A percentile compares a stretch with the other conserved stretches of the same genome.
Conservation (phyloP, 2,888 invertebrate species). For the Blastobasis lacticolella region DNA sequence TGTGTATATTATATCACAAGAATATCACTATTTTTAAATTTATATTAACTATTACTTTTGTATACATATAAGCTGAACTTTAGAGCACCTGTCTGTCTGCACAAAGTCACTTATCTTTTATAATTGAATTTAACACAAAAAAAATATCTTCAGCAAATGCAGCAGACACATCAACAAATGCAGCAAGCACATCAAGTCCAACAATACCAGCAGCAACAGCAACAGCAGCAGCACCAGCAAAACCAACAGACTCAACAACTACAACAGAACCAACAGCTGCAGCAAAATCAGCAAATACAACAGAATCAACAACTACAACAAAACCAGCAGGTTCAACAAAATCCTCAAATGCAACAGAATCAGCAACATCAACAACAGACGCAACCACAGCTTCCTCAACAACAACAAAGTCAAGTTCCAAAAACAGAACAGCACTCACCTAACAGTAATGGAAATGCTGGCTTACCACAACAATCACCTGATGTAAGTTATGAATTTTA, state of each 20-base stretch:
- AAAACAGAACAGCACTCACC: constrained; percentile 67
- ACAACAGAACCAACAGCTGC: constrained; percentile 45
- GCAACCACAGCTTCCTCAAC: constrained; percentile 47
- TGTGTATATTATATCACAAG: not conserved
- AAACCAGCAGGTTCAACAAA: constrained; percentile 39
- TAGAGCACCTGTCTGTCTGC: too few relatives aligned
- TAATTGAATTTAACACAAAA: too few relatives aligned
- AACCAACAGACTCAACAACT: constrained; percentile 43
- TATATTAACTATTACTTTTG: too few relatives aligned
- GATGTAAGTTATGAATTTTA: constrained; percentile 39
- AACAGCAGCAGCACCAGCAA: constrained; percentile 38
- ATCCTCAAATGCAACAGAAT: constrained; percentile 41
- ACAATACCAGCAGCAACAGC: constrained; percentile 37
- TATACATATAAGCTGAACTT: too few relatives aligned
- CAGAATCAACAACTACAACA: constrained; percentile 47
- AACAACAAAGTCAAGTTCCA: constrained; percentile 34
- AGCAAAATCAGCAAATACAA: constrained; percentile 43
- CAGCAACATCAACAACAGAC: constrained; percentile 54
- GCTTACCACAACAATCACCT: constrained; percentile 53
- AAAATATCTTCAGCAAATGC: constrained; percentile 5
- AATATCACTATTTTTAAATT: not conserved
- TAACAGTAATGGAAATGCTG: constrained; percentile 56
- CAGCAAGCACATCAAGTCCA: constrained; percentile 57
- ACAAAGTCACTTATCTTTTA: too few relatives aligned
- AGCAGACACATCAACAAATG: constrained; percentile 38